Base-by-base conservation (phyloP, 2,113 vertebrate species). In the Melospiza georgiana region DNA sequence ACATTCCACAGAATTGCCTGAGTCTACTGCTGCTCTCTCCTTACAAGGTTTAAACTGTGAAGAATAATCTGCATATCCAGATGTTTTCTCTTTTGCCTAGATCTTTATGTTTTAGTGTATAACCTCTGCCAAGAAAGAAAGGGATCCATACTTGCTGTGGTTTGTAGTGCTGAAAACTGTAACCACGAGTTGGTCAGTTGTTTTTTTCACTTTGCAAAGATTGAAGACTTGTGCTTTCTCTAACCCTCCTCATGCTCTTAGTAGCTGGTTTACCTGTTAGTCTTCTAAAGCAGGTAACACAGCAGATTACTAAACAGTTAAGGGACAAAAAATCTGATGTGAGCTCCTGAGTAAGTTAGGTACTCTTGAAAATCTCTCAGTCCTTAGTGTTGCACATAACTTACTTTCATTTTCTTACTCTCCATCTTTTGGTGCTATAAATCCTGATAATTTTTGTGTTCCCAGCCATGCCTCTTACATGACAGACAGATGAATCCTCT, bases 121-220 rank as follows among this genome's bases (percentile, higher is more conserved):
- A 82, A 25, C 49, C 21, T 33, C 71, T 71, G 77, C 90, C 91
- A 90, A 69, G 79, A 95, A 71, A 39, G 69, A 89, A 73, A 92
- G 71, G 78, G 68, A 71, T 84, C 88, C 79, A 81, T 94, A 92
- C 66, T 76, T 69, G 23, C 89, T 84, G 76, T 41, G 77, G 49
- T 87, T 58, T 67, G 52, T 76, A 88, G 66, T 88, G 92, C 84
- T 95, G 95, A 97, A 96, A 96, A 93, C 76, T 52, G 44, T 81
- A 74, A 75, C 84, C 76, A 48, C 39, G 39, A 37, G 72, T 57
- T 89, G 92, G 84, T 87, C 94, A 91, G 52, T 44, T 31, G 37
- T 2, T 30, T 91, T 83, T 55, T 85, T 12, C 6, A 44, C 69
- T 94, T 89, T 85, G 31, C 20, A 35, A 76, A 86, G 58, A 72